Evolutionary conservation across 37 sponge, comb jelly and placozoan genomes (phyloP), one percentile per base, ranked within the genome.

Genomic region (Diacarnus erythraeanus): DNA sequence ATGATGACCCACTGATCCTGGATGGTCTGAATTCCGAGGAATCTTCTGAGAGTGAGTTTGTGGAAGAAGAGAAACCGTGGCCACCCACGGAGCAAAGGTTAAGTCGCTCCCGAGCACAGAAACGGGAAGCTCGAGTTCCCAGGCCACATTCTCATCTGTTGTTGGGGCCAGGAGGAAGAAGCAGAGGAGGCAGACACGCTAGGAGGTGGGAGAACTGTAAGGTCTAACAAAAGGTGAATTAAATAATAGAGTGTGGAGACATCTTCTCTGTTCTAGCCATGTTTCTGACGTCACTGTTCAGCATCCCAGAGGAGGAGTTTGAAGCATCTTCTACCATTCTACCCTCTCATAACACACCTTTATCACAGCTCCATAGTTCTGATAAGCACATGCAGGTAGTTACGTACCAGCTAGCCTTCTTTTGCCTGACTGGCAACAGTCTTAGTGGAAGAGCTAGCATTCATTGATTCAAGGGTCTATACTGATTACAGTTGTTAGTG

Each of bases 151-250:
- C 87, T 12, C 80, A 86, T 59, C 70, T 86, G 22, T 80, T 86
- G 5, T 42, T 80, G 67, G 56, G 22, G 9, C 0, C 35, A 23
- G 58, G 60, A 6, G 77, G 77, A 38, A 63, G 71, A 38, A 37
- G 35, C 38, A 47, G 87, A 58, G 81, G 80, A 15, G 80, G 79
- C 72, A 76, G 59, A 44, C 81, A 80, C 71, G 22, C 75, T 1
- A 72, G 87, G 33, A 44, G 87, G 57, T 80, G 75, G 75, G 87
- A 86, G 67, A 86, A 86, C 69, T 86, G 87, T 86, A 38, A 79
- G 86, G 36, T 22, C 20, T n/a, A 37, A 2, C 71, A 36, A 37
- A 8, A 3, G 72, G 51, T 43, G 23, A 43, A 17, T 54, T 54
- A 54, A 20, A 17, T 54, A 54, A 64, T n/a, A 23, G n/a, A 6